Base-by-base conservation (phyloP, 2,797 vertebrate genomes). In the Heterohyrax brucei region DNA sequence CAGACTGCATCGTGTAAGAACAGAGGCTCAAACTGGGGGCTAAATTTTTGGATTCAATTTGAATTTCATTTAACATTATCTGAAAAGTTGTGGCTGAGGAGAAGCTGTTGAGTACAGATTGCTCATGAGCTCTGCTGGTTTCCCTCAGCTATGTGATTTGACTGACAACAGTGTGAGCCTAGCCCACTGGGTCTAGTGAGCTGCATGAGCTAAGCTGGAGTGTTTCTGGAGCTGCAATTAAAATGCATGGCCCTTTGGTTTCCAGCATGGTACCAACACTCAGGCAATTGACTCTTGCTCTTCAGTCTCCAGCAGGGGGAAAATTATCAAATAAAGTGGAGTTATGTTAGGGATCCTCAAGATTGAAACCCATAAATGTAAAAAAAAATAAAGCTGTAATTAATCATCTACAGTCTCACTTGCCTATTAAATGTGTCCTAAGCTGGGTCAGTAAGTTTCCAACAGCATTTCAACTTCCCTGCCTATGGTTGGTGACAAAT, bases 251-350 rank as follows among this genome's bases (percentile, higher is more conserved):
- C 85, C 75, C 87, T 97, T 96, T 86, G 89, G 84, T 80, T 97
- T 97, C 84, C 72, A 79, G 89, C 91, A 92, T 94, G 93, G 95
- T 70, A 50, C 81, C 80, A 87, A 68, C 56, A 72, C 70, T 95
- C 70, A 77, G 78, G 78, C 96, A 96, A 94, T 97, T 97, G 97
- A 95, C 96, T 97, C 87, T 68, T 88, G 87, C 96, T 97, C 96
- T 95, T 93, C 89, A 94, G 87, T 83, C 56, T 96, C 91, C 95
- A 96, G 56, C 87, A 85, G 91, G 95, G 96, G 93, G 78, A 77
- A 96, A 87, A 96, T 96, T 94, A 93, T 95, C 87, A 96, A 93
- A 95, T 93, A 93, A 96, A 97, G 93, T 87, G 87, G 94, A 72
- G 84, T 66, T 82, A 86, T 97, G 79, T 86, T 59, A 91, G 85